phyloP scores from a whole-genome alignment of 2,113 vertebrate species.

The Oryzias celebensis region DNA sequence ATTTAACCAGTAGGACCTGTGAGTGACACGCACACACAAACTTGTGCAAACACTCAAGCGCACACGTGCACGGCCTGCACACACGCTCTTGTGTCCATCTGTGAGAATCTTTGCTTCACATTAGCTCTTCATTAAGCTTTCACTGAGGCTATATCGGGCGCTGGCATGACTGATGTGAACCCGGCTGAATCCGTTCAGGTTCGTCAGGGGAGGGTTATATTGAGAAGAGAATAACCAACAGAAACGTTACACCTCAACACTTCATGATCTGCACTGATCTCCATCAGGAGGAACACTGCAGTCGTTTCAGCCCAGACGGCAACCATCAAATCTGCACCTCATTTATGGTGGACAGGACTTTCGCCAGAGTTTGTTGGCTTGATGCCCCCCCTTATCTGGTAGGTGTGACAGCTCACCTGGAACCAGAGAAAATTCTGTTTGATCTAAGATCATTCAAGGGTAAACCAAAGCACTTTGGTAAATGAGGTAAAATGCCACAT shows the following conservation, averaged over 20 bases:
- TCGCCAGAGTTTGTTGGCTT: too few relatives aligned
- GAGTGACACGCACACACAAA: conserved; percentile 47
- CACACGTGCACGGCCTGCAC: conserved; percentile 6
- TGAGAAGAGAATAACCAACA: conserved; percentile 34
- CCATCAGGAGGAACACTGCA: conserved; percentile 22
- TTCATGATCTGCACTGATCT: conserved; percentile 12
- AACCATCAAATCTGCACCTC: too few relatives aligned
- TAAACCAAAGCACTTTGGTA: too few relatives aligned
- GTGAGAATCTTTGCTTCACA: conserved; percentile 23
- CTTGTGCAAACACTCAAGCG: conserved; percentile 27
- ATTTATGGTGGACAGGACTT: too few relatives aligned
- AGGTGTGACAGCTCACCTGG: too few relatives aligned
- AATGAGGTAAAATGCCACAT: too few relatives aligned
- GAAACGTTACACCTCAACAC: conserved; percentile 1
- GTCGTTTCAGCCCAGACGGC: conserved; percentile 15
- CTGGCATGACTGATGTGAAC: conserved; percentile 14
- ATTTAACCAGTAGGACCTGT: conserved; percentile 71
- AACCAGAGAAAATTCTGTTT: too few relatives aligned
- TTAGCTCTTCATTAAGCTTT: conserved; percentile 40
- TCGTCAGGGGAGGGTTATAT: conserved; percentile 27
- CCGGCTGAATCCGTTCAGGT: conserved; percentile 18
- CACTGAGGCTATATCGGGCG: conserved; percentile 22
- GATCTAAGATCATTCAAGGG: too few relatives aligned
- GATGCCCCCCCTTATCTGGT: too few relatives aligned
- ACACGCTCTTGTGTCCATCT: conserved; percentile 12